A percentile compares a stretch with the other conserved stretches of the same genome.
Evolutionary conservation across 2,797 vertebrate species (phyloP).

Genomic region (Silurus lanzhouensis): DNA sequence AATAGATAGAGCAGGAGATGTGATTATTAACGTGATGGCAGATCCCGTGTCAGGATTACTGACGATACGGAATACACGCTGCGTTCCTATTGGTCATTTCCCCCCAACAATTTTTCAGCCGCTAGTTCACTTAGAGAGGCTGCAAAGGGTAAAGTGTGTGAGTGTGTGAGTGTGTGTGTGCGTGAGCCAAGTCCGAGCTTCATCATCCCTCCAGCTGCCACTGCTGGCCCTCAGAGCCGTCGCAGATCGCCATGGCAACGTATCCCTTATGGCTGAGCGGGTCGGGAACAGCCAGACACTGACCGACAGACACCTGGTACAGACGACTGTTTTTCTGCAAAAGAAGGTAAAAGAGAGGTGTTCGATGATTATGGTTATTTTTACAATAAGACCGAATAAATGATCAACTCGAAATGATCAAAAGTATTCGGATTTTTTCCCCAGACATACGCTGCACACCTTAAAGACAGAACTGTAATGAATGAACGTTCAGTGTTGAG

Average conservation of each 20-base stretch:
- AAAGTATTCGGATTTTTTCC: too few species aligned
- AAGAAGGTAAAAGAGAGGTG: too few species aligned
- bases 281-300: slow-evolving; percentile 84
- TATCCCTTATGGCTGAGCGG: slow-evolving; percentile 80
- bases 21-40: background rate
- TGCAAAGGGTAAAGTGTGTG: background rate
- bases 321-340: slow-evolving; percentile 85
- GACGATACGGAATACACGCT: background rate
- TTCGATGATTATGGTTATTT: too few species aligned
- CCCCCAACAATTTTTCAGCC: background rate
- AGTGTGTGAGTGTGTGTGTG: background rate
- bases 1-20: background rate
- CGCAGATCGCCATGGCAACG: slow-evolving; percentile 90
- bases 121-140: slow-evolving; percentile 12
- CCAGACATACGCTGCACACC: too few species aligned
- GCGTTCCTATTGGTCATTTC: background rate
- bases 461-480: too few species aligned
- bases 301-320: slow-evolving; percentile 94
- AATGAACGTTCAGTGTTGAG: too few species aligned
- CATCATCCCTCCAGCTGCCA: slow-evolving; percentile 87
- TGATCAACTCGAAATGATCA: too few species aligned
- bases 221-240: slow-evolving; percentile 83
- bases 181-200: background rate
- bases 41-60: background rate
- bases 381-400: too few species aligned